A percentile compares a stretch with the other conserved stretches of the same genome.
These are phyloP conservation scores for Orestias chungarensis DNA, from an alignment of 2,797 vertebrate species.

Conservation along the genomic window DNA sequence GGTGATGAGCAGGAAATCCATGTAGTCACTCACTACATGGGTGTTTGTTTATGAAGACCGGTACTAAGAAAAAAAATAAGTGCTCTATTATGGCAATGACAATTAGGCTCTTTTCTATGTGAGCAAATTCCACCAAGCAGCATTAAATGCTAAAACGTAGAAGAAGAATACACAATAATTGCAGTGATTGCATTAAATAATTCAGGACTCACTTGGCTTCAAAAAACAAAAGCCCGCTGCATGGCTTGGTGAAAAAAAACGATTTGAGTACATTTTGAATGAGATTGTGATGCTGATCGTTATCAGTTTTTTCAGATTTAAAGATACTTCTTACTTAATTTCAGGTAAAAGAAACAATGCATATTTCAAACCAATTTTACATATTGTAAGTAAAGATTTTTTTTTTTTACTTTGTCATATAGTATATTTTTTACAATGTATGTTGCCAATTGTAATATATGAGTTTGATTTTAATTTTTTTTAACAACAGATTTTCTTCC, in stretches of 20 bases:
- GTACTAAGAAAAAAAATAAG: constrained; percentile 49
- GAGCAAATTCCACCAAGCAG: neutral
- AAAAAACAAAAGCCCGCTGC: neutral
- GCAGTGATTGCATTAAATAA: constrained; percentile 25
- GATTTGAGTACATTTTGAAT: neutral
- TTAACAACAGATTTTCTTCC: too few relatives aligned
- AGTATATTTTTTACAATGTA: neutral
- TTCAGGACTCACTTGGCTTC: neutral
- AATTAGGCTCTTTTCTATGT: constrained; percentile 40
- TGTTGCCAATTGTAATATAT: neutral
- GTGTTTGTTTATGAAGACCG: constrained; percentile 52
- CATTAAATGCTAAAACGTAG: constrained; percentile 19
- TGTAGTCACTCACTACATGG: constrained; percentile 57
- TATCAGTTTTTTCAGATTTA: neutral
- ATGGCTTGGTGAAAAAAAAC: constrained; percentile 1
- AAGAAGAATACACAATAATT: constrained; percentile 27
- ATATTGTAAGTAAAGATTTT: neutral
- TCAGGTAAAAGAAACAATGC: neutral
- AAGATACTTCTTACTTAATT: neutral
- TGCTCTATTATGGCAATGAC: constrained; percentile 57
- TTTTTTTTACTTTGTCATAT: neutral
- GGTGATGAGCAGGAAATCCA: constrained; percentile 59
- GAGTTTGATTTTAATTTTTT: too few relatives aligned
- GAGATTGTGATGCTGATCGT: constrained; percentile 10
- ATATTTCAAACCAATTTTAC: neutral